These are phyloP conservation scores for Lepidiolamprologus cunningtoni DNA, from an alignment of 2,113 vertebrate genomes.

Conservation along the genomic window DNA sequence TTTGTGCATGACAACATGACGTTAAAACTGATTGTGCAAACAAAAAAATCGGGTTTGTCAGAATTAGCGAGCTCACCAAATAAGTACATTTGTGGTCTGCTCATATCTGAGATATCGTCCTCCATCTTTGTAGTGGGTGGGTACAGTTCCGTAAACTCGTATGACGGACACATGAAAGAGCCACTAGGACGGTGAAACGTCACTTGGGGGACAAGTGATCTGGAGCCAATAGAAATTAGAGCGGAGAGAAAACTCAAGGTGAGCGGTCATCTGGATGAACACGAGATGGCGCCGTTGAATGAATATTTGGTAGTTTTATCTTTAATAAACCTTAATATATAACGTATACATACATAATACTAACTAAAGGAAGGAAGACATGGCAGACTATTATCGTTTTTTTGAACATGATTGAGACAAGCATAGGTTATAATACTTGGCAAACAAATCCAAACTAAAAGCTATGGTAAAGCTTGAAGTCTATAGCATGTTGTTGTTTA, in stretches of 20 bases:
- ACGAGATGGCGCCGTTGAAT: constrained; percentile 29
- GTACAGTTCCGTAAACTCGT: constrained; percentile 5
- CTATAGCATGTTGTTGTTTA: neutral
- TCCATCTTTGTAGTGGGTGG: constrained; percentile 64
- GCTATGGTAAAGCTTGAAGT: neutral
- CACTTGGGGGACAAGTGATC: rapidly evolving
- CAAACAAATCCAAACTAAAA: neutral
- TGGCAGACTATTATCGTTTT: rapidly evolving
- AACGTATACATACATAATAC: neutral
- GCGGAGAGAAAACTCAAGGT: neutral
- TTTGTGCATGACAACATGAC: neutral
- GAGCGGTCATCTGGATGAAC: neutral
- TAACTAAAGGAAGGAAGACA: neutral
- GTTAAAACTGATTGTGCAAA: neutral
- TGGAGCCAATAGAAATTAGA: constrained; percentile 20
- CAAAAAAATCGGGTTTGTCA: neutral
- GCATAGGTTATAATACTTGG: neutral
- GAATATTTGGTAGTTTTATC: neutral
- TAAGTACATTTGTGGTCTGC: constrained; percentile 74
- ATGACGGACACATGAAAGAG: neutral
- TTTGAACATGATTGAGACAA: neutral
- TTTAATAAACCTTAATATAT: neutral
- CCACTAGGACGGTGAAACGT: constrained; percentile 21
- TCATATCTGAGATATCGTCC: constrained; percentile 59
- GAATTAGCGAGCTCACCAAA: constrained; percentile 64